A percentile compares a stretch with the other conserved stretches of the same genome.
Conservation (phyloP, 2,113 vertebrate genomes). For the Leucosticte australis region DNA sequence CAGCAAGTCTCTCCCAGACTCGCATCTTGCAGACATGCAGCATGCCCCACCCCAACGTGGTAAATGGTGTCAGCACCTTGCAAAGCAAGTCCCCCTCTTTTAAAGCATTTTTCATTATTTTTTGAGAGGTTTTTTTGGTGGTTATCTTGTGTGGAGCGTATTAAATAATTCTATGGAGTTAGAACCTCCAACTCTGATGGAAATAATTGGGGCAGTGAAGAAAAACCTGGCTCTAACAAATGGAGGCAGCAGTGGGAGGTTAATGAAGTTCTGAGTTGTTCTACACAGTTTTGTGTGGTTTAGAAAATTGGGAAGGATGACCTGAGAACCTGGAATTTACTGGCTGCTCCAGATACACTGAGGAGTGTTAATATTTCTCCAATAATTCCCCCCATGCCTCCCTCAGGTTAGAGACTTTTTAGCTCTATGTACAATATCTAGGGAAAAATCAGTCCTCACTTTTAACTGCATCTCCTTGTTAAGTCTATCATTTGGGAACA, state of each 20-base stretch:
- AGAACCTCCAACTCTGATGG: fast-evolving
- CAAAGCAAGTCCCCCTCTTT: constrained; percentile 73
- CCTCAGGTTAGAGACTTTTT: neutral
- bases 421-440: neutral
- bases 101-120: neutral
- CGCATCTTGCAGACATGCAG: constrained; percentile 82
- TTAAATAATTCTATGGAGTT: neutral
- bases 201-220: fast-evolving
- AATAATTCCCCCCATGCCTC: fast-evolving
- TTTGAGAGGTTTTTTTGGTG: neutral
- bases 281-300: neutral
- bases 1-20: constrained; percentile 85
- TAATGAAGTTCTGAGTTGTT: neutral
- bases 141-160: neutral
- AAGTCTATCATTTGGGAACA: neutral
- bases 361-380: neutral
- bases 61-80: constrained; percentile 78
- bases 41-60: constrained; percentile 78
- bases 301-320: neutral
- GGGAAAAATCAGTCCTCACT: neutral
- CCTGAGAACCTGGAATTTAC: neutral
- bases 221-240: neutral
- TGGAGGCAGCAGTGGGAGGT: neutral
- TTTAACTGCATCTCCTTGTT: neutral
- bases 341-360: neutral